Percentiles rank a stretch among this genome's conserved stretches.
phyloP scores from a whole-genome alignment of 2,888 invertebrate species.

The Barypeithes pellucidus region DNA sequence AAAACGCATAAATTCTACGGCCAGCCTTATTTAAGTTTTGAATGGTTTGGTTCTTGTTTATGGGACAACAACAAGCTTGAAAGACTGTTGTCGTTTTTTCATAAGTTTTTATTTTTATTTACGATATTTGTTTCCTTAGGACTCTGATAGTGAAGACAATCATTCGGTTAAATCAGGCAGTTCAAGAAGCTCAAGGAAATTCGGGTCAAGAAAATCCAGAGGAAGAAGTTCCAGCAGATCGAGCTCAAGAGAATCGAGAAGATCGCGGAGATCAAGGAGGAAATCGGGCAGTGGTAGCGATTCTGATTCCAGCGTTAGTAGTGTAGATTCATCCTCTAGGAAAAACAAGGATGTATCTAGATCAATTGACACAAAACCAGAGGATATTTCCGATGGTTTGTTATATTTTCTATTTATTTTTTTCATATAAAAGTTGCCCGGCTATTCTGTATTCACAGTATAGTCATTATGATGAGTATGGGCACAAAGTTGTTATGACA shows the following conservation, averaged over 20 bases:
- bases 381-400: constrained; percentile 79
- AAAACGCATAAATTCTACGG: constrained; percentile 23
- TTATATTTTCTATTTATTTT: constrained; percentile 11
- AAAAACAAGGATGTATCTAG: constrained; percentile 64
- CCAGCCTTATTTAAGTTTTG: constrained; percentile 11
- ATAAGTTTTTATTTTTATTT: too few species aligned
- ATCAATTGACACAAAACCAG: constrained; percentile 69
- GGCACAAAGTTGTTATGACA: too few species aligned
- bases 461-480: too few species aligned
- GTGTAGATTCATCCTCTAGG: constrained; percentile 66
- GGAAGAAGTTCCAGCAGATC: constrained; percentile 59
- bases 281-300: constrained; percentile 64
- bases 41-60: constrained; percentile 26
- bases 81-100: background rate
- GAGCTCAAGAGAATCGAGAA: constrained; percentile 56
- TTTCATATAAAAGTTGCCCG: too few species aligned
- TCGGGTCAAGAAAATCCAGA: constrained; percentile 63
- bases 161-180: constrained; percentile 61
- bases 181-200: constrained; percentile 59
- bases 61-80: constrained; percentile 16
- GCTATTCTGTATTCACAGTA: too few species aligned
- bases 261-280: constrained; percentile 59
- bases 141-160: constrained; percentile 57
- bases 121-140: constrained; percentile 50
- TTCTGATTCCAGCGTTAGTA: constrained; percentile 68